A percentile compares a stretch with the other conserved stretches of the same genome.
These are phyloP conservation scores for Pseudomugil tenellus DNA, from an alignment of 2,797 vertebrate genomes.

Conservation along the genomic window DNA sequence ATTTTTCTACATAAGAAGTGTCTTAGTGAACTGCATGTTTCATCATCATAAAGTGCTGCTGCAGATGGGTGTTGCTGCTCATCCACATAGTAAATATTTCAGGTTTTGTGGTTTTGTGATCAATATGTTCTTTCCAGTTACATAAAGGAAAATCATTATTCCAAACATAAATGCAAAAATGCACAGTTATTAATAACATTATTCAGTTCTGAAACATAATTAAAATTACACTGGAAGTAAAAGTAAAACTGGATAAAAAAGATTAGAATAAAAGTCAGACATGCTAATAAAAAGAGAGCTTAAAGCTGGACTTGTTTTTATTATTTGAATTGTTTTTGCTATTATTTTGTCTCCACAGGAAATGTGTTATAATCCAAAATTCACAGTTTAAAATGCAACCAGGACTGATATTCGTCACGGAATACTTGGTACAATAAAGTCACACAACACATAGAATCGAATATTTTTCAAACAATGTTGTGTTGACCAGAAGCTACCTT, in stretches of 20 bases:
- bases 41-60: too few relatives aligned
- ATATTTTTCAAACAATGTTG: neutral
- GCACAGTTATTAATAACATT: too few relatives aligned
- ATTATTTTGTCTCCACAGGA: constrained; percentile 39
- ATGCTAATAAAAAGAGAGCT: neutral
- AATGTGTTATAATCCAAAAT: constrained; percentile 65
- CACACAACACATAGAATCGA: neutral
- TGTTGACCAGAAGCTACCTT: neutral
- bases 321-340: neutral
- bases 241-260: too few relatives aligned
- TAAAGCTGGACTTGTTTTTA: neutral
- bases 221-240: too few relatives aligned
- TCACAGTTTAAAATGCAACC: constrained; percentile 84
- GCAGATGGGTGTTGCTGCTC: too few relatives aligned
- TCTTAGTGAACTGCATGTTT: too few relatives aligned
- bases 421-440: constrained; percentile 85
- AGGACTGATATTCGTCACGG: constrained; percentile 93
- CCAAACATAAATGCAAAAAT: neutral
- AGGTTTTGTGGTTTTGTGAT: too few relatives aligned
- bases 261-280: neutral
- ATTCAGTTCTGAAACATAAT: too few relatives aligned
- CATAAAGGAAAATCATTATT: too few relatives aligned
- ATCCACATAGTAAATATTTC: too few relatives aligned
- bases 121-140: too few relatives aligned
- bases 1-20: too few relatives aligned